phyloP scores from a whole-genome alignment of 1,140 invertebrate species.

The honey bee (Apis mellifera) region Amel_HAv3.1 CM009931.2:6588501-6589000 shows the following conservation, averaged over 20 bases:
- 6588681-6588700: neutral
- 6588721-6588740: neutral
- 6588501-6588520: slow-evolving; percentile 25
- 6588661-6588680: slow-evolving; percentile 7
- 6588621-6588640: neutral
- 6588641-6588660: no score
- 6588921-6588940: neutral
- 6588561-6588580: slow-evolving; percentile 13
- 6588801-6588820: slow-evolving; percentile 15
- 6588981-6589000: slow-evolving; percentile 26
- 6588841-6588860: neutral
- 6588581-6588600: neutral
- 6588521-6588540: neutral
- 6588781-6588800: slow-evolving; percentile 16
- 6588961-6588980: slow-evolving; percentile 11
- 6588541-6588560: slow-evolving; percentile 8
- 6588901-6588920: slow-evolving; percentile 21
- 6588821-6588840: slow-evolving; percentile 10
- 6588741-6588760: slow-evolving; percentile 13
- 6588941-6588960: neutral
- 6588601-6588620: neutral
- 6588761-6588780: slow-evolving; percentile 13
- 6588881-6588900: slow-evolving; percentile 56
- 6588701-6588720: neutral
- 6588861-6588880: neutral